Percentiles rank a stretch among this genome's conserved stretches.
phyloP scores from a whole-genome alignment of 2,888 invertebrate genomes.

The Nomada hirtipes region DNA sequence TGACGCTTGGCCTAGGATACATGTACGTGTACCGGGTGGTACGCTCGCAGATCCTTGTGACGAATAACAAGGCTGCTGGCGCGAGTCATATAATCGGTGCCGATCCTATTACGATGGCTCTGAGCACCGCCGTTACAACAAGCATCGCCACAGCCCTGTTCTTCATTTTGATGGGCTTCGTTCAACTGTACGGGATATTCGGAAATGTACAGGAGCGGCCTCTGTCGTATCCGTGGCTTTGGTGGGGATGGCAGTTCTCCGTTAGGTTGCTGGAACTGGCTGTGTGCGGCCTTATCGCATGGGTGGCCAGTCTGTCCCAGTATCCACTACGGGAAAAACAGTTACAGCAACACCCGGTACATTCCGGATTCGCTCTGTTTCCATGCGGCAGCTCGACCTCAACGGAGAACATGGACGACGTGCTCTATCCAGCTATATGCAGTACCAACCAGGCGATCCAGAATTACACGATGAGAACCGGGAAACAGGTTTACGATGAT shows the following conservation, averaged over 20 bases:
- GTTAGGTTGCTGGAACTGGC: slow-evolving; percentile 93
- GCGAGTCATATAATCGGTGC: slow-evolving; percentile 89
- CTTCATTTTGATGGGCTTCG: slow-evolving; percentile 92
- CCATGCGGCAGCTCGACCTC: slow-evolving; percentile 92
- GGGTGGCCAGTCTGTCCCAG: slow-evolving; percentile 93
- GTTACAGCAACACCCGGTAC: slow-evolving; percentile 80
- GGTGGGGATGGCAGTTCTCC: slow-evolving; percentile 96
- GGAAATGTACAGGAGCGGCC: slow-evolving; percentile 85
- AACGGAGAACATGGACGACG: slow-evolving; percentile 93
- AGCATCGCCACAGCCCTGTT: slow-evolving; percentile 94
- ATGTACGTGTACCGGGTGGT: slow-evolving; percentile 93
- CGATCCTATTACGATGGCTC: slow-evolving; percentile 86
- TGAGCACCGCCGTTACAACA: slow-evolving; percentile 95
- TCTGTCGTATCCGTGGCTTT: slow-evolving; percentile 89
- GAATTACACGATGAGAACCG: slow-evolving; percentile 92
- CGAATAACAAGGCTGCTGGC: slow-evolving; percentile 77
- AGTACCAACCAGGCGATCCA: slow-evolving; percentile 94
- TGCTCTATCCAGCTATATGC: slow-evolving; percentile 94
- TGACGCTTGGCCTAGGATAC: slow-evolving; percentile 93
- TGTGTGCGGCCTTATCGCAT: slow-evolving; percentile 94
- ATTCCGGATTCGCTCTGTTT: slow-evolving; percentile 91
- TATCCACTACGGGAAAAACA: slow-evolving; percentile 88
- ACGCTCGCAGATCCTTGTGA: slow-evolving; percentile 90
- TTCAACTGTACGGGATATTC: slow-evolving; percentile 93
- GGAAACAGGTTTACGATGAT: slow-evolving; percentile 91